Percentiles rank a stretch among this genome's conserved stretches.
Evolutionary conservation across 2,888 invertebrate genomes (phyloP).

Genomic region (Globia sparganii): DNA sequence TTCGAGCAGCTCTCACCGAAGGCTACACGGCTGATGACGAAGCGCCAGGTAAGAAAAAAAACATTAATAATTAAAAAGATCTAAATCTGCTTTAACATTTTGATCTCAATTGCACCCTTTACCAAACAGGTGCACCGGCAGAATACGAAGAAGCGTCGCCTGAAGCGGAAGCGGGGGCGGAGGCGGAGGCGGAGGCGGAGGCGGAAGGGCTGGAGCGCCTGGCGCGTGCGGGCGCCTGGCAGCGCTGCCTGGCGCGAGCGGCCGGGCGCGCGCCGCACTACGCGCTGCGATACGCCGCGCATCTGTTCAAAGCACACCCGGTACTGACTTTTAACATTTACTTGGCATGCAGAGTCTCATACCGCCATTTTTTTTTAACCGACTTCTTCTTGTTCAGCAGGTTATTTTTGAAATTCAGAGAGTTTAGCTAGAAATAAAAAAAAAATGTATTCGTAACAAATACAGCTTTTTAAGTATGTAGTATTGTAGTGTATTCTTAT

Average conservation of each 20-base stretch:
- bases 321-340: conserved; percentile 64
- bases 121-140: conserved; percentile 65
- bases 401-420: too few relatives aligned
- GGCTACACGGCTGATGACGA: conserved; percentile 79
- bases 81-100: background rate
- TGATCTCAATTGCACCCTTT: background rate
- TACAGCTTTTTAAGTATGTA: background rate
- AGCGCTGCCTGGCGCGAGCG: conserved; percentile 86
- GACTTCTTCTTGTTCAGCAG: too few relatives aligned
- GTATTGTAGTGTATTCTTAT: too few relatives aligned
- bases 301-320: conserved; percentile 83
- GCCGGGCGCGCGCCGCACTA: conserved; percentile 82
- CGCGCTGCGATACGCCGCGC: conserved; percentile 83
- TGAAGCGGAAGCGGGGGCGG: conserved; percentile 62
- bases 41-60: conserved; percentile 69
- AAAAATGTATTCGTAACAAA: background rate
- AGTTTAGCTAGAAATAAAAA: background rate
- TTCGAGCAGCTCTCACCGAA: conserved; percentile 82
- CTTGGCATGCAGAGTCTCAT: background rate
- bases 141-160: conserved; percentile 71
- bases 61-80: too few relatives aligned
- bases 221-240: conserved; percentile 86
- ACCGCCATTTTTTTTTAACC: background rate
- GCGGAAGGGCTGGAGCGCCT: conserved; percentile 81
- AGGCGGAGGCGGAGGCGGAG: conserved; percentile 62